Conservation (phyloP, 1,140 invertebrate genomes). For the Apocrypta bakeri region DNA sequence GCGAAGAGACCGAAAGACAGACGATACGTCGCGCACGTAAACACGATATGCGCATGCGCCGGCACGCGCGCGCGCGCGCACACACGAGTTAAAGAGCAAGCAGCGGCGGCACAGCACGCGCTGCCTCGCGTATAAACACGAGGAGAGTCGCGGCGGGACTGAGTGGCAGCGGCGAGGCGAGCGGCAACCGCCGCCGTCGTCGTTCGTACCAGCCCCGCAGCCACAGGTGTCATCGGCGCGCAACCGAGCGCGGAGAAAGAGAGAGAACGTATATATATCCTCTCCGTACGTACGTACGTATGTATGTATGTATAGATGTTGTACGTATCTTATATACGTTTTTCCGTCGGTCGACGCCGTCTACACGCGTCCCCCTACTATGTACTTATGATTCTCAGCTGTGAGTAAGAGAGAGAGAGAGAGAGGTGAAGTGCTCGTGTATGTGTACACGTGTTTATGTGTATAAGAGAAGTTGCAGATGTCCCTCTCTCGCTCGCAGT, state of each 20-base stretch:
- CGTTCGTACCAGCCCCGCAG: slow-evolving; percentile 44
- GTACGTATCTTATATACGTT: background rate
- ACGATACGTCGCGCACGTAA: background rate
- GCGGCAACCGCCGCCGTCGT: background rate
- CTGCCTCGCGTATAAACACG: slow-evolving; percentile 59
- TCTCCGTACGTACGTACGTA: too few species aligned
- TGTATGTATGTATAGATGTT: too few species aligned
- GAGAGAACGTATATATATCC: background rate
- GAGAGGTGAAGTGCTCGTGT: too few species aligned
- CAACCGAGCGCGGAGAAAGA: slow-evolving; percentile 46
- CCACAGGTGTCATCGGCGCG: slow-evolving; percentile 71
- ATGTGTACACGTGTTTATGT: background rate
- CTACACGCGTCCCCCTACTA: background rate
- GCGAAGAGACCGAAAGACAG: too few species aligned
- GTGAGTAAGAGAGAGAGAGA: background rate
- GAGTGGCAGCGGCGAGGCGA: slow-evolving; percentile 56
- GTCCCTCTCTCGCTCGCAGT: background rate
- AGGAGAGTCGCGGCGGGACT: slow-evolving; percentile 70
- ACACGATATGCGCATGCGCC: slow-evolving; percentile 36
- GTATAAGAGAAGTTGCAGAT: too few species aligned
- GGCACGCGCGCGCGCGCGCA: slow-evolving; percentile 32
- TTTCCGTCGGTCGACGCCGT: background rate
- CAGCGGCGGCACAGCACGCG: slow-evolving; percentile 48
- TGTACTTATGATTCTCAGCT: background rate
- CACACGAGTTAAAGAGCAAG: slow-evolving; percentile 44